Evolutionary conservation across 2,113 vertebrate genomes (phyloP), one percentile per base, ranked within the genome.

Genomic region (Furnarius figulus): DNA sequence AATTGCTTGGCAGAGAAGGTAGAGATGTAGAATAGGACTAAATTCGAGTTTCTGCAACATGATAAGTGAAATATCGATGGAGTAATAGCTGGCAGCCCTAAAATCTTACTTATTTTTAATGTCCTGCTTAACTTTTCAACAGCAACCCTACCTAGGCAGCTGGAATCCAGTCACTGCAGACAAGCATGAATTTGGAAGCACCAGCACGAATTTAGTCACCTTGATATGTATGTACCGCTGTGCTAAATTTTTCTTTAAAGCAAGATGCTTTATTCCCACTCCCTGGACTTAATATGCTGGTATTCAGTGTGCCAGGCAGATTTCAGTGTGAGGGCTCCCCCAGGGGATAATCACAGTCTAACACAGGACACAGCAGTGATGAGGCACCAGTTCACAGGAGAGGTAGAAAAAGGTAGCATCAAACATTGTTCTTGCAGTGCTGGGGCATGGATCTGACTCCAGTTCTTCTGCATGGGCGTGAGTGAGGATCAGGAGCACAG

Each of bases 401-500:
- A 52, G 20, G 52, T 24, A 21, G 17, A 56, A 47, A 73, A 65
- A 59, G 9, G 1, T 10, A 47, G 74, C 49, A 50, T 50, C 49
- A 50, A 50, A 50, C 24, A 8, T 27, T 50, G 49, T 24, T 27
- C 25, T 25, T 25, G 49, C 23, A 25, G 49, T 24, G 49, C 49
- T 50, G 24, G 23, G 49, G 49, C 24, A 8, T 25, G 24, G 49
- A 14, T 14, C 49, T 25, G 24, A 24, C 24, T 50, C 49, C 13
- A 66, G 61, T 5, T 35, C 75, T 39, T 13, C 47, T 30, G 28
- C 7, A 3, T 2, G 6, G 8, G 40, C 27, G 35, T 0, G 0
- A 47, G 25, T 6, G 61, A 91, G 35, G 31, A 12, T 28, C 25
- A 50, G 47, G n/a, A 52, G 53, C 72, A 35, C 44, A 14, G 12